Percentiles rank a stretch among this genome's conserved stretches.
Conservation (phyloP, 53 echinoderm and acorn worm genomes). For the Temnopleurus reevesii region DNA sequence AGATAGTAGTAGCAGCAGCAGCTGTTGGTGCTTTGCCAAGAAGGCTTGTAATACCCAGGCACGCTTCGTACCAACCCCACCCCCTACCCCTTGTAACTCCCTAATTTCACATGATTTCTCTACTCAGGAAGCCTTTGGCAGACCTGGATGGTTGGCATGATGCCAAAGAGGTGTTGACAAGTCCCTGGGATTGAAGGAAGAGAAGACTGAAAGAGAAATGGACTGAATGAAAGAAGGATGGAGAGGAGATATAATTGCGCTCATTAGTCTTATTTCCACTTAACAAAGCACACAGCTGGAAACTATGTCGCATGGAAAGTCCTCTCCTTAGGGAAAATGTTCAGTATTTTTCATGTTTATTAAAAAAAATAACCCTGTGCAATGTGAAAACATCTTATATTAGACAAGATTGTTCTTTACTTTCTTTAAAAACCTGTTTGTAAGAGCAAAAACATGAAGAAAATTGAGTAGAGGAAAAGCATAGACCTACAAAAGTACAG, state of each 20-base stretch:
- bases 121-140: neutral
- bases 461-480: too few species aligned
- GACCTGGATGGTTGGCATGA: conserved; percentile 11
- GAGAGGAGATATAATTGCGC: neutral
- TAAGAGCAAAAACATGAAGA: too few species aligned
- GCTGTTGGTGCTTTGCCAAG: conserved; percentile 18
- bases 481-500: too few species aligned
- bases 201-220: neutral
- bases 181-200: neutral
- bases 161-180: conserved; percentile 30
- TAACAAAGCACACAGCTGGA: neutral
- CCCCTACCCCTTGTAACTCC: neutral
- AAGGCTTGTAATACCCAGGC: neutral
- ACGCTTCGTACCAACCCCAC: neutral
- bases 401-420: too few species aligned
- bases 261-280: neutral
- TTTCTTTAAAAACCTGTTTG: too few species aligned
- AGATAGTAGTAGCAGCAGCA: neutral
- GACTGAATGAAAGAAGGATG: too few species aligned
- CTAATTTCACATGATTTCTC: neutral
- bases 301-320: neutral
- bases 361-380: too few species aligned
- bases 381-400: too few species aligned
- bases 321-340: too few species aligned
- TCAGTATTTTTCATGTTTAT: too few species aligned